Conservation (phyloP, 2,113 vertebrate species). For the Uria aalge region DNA sequence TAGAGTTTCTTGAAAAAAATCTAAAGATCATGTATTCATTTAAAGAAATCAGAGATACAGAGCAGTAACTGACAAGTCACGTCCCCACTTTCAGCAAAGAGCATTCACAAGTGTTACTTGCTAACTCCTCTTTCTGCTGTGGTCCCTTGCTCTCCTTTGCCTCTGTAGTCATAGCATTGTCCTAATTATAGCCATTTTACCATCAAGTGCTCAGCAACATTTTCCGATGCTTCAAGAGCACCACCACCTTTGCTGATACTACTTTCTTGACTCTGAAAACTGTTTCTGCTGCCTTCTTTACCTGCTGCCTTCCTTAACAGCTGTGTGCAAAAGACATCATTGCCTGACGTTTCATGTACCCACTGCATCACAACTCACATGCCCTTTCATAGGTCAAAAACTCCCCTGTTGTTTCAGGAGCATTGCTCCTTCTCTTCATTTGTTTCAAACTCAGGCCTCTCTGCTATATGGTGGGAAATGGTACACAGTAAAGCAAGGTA, state of each 20-base stretch:
- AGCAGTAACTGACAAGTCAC: neutral
- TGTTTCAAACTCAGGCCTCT: neutral
- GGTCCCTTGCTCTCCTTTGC: neutral
- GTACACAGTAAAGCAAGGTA: neutral
- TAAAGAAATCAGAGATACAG: neutral
- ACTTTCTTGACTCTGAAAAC: neutral
- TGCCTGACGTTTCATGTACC: neutral
- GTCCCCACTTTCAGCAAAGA: neutral
- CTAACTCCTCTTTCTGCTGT: neutral
- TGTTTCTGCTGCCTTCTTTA: neutral
- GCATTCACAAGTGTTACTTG: neutral
- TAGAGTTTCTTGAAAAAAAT: neutral
- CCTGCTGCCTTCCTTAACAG: neutral
- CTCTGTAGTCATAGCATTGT: neutral
- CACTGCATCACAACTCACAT: neutral
- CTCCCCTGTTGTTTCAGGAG: neutral
- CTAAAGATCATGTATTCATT: neutral
- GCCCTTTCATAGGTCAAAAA: neutral
- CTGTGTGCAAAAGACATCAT: neutral
- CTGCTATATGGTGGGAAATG: neutral
- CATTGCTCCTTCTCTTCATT: neutral
- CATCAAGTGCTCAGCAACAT: neutral
- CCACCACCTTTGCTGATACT: neutral
- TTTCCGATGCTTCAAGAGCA: neutral
- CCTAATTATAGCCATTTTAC: neutral